A percentile compares a stretch with the other conserved stretches of the same genome.
Evolutionary conservation across 2,113 vertebrate genomes (phyloP).

Genomic region (Seriola dumerili): DNA sequence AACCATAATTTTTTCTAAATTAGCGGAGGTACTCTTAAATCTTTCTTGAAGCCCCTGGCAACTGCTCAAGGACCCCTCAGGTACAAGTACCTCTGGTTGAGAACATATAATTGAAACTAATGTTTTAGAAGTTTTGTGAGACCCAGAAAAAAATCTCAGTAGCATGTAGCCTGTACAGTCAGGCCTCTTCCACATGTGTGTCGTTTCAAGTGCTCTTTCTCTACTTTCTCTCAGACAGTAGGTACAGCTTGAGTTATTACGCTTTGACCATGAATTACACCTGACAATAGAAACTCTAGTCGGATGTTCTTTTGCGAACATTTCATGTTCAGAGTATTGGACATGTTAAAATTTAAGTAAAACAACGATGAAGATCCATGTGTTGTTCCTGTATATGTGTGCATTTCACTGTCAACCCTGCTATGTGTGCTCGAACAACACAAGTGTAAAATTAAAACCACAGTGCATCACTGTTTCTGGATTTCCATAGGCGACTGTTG

Average conservation of each 20-base stretch:
- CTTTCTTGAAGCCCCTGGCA: too few species aligned
- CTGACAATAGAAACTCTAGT: neutral
- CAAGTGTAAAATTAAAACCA: neutral
- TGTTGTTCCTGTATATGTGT: neutral
- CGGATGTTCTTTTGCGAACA: neutral
- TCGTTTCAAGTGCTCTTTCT: neutral
- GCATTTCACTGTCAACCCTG: neutral
- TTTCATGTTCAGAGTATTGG: too few species aligned
- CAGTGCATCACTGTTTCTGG: neutral
- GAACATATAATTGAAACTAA: neutral
- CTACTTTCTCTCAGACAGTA: neutral
- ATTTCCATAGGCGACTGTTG: neutral
- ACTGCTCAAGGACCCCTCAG: neutral
- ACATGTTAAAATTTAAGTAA: neutral
- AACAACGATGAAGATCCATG: neutral
- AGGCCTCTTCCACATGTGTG: rapidly evolving
- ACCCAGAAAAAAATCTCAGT: neutral
- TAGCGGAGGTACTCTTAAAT: neutral
- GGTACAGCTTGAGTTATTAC: neutral
- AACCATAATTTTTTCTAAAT: neutral
- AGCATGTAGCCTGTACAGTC: neutral
- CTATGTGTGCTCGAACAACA: neutral
- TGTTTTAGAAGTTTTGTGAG: neutral
- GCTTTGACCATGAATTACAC: neutral
- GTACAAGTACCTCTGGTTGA: neutral